phyloP scores from a whole-genome alignment of 2,113 vertebrate species.

The Nesoenas mayeri region DNA sequence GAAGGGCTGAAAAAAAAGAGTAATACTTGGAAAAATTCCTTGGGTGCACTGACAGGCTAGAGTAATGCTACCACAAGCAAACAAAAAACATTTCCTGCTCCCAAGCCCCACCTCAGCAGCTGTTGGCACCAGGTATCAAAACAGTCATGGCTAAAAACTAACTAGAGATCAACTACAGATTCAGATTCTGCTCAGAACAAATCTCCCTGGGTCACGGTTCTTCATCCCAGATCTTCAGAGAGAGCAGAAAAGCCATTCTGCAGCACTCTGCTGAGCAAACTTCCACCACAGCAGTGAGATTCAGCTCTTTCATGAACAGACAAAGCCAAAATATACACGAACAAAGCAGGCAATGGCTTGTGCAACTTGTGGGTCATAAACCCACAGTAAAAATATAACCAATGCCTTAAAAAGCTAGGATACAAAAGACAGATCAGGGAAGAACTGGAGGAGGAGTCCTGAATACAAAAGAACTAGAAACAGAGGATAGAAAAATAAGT shows the following conservation, averaged over 20 bases:
- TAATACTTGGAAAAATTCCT: neutral
- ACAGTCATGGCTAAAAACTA: neutral
- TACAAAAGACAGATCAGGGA: neutral
- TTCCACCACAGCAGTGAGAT: neutral
- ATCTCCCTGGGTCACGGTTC: neutral
- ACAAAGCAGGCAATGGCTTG: neutral
- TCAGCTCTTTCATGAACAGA: neutral
- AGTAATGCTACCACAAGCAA: neutral
- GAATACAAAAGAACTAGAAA: neutral
- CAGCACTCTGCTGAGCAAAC: neutral
- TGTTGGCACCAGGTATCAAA: neutral
- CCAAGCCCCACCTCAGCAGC: neutral
- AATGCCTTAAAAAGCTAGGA: neutral
- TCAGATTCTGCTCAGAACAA: neutral
- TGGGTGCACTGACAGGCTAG: neutral
- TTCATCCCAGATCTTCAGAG: neutral
- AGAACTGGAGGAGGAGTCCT: neutral
- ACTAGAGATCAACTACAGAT: neutral
- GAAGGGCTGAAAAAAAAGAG: neutral
- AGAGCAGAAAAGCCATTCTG: neutral
- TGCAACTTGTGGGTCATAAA: fast-evolving
- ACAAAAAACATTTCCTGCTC: neutral
- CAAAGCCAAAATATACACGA: neutral
- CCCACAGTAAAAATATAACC: neutral
- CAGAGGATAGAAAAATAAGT: neutral